These are phyloP conservation scores for Helogale parvula DNA, from an alignment of 2,113 vertebrate genomes.

Conservation along the genomic window DNA sequence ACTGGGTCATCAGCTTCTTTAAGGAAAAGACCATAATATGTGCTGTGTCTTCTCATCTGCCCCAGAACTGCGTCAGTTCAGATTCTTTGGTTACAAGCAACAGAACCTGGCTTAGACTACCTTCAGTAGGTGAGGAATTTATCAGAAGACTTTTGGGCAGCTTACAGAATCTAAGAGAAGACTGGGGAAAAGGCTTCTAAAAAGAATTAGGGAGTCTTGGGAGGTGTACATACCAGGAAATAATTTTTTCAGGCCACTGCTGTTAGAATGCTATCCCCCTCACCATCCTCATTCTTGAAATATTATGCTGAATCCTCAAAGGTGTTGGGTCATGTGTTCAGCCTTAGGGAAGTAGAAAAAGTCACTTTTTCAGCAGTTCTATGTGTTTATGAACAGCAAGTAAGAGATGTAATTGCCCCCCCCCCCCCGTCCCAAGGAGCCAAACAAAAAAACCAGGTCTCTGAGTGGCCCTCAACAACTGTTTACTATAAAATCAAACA, in stretches of 20 bases:
- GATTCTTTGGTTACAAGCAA: neutral
- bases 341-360: neutral
- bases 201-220: neutral
- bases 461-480: neutral
- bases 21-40: neutral
- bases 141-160: neutral
- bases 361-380: neutral
- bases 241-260: neutral
- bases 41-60: neutral
- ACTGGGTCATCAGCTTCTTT: neutral
- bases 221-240: neutral
- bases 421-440: neutral
- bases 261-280: neutral
- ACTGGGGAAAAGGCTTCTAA: neutral
- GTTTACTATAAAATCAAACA: neutral
- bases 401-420: neutral
- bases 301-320: neutral
- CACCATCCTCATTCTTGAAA: neutral
- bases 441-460: neutral
- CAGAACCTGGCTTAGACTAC: neutral
- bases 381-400: neutral
- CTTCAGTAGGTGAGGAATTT: neutral
- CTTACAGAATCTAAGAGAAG: neutral
- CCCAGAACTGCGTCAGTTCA: neutral
- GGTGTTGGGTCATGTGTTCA: neutral